These are phyloP conservation scores for Gopherus evgoodei DNA, from an alignment of 2,113 vertebrate species.

Conservation along the genomic window DNA sequence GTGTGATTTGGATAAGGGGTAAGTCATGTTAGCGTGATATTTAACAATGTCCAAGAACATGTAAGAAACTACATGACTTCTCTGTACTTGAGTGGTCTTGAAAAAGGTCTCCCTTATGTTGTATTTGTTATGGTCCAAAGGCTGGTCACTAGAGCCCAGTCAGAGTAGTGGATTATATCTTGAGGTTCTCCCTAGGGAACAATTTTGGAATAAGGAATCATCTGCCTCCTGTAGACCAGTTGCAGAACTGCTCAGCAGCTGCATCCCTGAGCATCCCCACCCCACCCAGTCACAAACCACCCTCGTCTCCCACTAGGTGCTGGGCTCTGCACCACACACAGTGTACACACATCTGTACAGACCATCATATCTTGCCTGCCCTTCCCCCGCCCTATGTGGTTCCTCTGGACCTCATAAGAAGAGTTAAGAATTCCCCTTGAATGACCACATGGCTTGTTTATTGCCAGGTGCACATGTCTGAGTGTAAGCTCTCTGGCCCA, in stretches of 20 bases:
- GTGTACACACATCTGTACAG: not conserved
- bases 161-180: not conserved
- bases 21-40: conserved; percentile 9
- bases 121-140: conserved; percentile 10
- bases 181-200: not conserved
- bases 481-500: not conserved
- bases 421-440: not conserved
- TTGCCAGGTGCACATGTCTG: not conserved
- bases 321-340: not conserved
- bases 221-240: not conserved
- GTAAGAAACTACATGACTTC: not conserved
- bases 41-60: not conserved
- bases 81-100: not conserved
- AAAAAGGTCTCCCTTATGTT: not conserved
- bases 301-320: not conserved
- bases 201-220: not conserved
- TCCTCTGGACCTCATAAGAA: not conserved
- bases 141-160: not conserved
- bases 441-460: not conserved
- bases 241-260: not conserved
- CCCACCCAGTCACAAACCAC: not conserved
- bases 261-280: not conserved
- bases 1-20: not conserved
- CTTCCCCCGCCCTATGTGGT: not conserved
- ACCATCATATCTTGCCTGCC: not conserved